These are phyloP conservation scores for Paracentrotus lividus DNA, from an alignment of 53 echinoderm and acorn worm species.

Conservation along the genomic window DNA sequence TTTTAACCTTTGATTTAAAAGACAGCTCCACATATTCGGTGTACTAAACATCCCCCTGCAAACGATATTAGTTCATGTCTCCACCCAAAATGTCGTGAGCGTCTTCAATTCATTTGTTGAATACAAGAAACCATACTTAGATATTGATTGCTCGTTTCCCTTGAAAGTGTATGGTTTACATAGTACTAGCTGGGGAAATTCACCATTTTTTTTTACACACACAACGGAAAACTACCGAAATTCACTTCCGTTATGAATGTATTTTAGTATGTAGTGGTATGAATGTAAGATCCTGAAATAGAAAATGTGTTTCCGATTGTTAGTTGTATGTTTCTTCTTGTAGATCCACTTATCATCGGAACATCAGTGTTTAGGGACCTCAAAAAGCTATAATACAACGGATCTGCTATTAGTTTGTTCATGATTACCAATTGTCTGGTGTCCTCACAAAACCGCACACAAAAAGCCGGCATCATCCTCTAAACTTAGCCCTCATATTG, in stretches of 20 bases:
- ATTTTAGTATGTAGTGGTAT: not conserved
- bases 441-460: not conserved
- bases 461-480: not conserved
- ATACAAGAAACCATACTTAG: no score
- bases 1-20: no score
- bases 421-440: not conserved
- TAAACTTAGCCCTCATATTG: constrained; percentile 17
- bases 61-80: no score
- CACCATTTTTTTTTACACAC: not conserved
- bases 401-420: not conserved
- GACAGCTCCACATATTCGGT: no score
- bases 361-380: not conserved
- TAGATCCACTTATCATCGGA: not conserved
- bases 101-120: no score
- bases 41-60: no score
- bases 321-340: not conserved
- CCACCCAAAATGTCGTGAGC: no score
- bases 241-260: not conserved
- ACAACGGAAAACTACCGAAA: not conserved
- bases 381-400: not conserved
- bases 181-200: no score
- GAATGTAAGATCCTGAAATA: not conserved
- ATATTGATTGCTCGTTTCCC: no score
- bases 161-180: no score
- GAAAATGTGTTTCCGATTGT: not conserved